phyloP scores from a whole-genome alignment of 2,113 vertebrate genomes.

The Capra hircus region DNA sequence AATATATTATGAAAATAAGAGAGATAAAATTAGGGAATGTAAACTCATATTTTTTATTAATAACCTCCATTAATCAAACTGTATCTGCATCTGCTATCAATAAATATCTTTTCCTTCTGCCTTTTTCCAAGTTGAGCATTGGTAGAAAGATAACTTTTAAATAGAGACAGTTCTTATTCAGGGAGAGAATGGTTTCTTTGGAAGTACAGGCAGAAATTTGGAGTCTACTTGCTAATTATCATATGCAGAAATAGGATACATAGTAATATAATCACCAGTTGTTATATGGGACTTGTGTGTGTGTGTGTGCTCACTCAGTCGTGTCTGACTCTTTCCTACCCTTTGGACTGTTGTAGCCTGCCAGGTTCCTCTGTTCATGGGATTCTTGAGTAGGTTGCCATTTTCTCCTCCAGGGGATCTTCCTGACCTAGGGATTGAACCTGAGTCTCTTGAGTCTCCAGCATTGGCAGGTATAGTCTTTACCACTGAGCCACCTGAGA shows the following conservation, averaged over 20 bases:
- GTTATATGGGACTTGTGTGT: neutral
- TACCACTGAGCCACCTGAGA: neutral
- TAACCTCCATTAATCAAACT: neutral
- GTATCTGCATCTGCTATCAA: neutral
- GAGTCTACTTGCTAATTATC: neutral
- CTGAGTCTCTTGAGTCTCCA: neutral
- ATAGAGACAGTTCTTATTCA: neutral
- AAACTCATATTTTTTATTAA: neutral
- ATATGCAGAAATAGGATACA: neutral
- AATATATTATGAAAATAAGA: neutral
- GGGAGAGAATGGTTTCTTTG: neutral
- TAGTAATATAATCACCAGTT: neutral
- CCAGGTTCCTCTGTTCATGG: neutral
- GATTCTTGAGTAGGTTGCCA: neutral
- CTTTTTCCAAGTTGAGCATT: neutral
- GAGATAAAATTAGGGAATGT: neutral
- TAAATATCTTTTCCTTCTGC: neutral
- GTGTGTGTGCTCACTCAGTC: neutral
- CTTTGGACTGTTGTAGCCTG: neutral
- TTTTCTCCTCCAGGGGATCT: neutral
- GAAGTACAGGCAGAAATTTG: neutral
- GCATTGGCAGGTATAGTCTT: neutral
- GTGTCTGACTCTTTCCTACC: neutral
- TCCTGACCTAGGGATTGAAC: neutral
- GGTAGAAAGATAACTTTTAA: neutral